Evolutionary conservation across 2,888 invertebrate species (phyloP).

Genomic region (Conistra vaccinii): DNA sequence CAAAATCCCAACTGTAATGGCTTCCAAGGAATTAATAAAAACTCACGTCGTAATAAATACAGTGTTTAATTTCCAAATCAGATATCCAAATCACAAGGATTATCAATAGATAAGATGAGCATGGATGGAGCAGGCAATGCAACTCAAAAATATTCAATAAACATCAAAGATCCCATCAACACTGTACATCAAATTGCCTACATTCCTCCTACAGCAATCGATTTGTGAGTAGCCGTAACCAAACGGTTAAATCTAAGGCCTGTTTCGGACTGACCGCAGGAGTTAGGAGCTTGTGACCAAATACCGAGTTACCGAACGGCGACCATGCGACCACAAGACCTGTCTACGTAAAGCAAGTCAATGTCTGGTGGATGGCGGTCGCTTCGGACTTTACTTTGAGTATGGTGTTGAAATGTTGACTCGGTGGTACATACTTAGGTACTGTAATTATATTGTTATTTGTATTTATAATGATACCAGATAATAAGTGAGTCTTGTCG

Average conservation of each 20-base stretch:
- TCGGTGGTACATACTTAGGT: not conserved
- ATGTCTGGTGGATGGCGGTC: conserved; percentile 19
- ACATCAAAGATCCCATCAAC: not conserved
- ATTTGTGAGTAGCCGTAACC: conserved; percentile 8
- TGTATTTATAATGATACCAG: not conserved
- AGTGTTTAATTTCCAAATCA: too few species aligned
- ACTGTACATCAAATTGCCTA: not conserved
- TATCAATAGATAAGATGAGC: too few species aligned
- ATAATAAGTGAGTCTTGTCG: not conserved
- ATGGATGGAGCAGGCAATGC: too few species aligned
- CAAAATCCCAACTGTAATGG: too few species aligned
- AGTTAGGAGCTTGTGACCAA: conserved; percentile 37
- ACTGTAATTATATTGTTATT: not conserved
- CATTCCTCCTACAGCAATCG: conserved; percentile 6
- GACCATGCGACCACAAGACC: conserved; percentile 42
- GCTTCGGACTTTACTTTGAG: conserved; percentile 1
- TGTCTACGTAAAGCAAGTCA: conserved; percentile 50
- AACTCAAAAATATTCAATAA: not conserved
- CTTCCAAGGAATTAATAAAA: too few species aligned
- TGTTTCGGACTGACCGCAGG: conserved; percentile 71
- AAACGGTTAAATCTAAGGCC: conserved; percentile 60
- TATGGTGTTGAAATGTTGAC: conserved; percentile 3
- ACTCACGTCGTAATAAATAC: too few species aligned
- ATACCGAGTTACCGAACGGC: conserved; percentile 32
- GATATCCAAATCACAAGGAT: too few species aligned